Percentiles rank a stretch among this genome's conserved stretches.
phyloP scores from a whole-genome alignment of 1,140 invertebrate genomes.

The Mylabris phalerata region DNA sequence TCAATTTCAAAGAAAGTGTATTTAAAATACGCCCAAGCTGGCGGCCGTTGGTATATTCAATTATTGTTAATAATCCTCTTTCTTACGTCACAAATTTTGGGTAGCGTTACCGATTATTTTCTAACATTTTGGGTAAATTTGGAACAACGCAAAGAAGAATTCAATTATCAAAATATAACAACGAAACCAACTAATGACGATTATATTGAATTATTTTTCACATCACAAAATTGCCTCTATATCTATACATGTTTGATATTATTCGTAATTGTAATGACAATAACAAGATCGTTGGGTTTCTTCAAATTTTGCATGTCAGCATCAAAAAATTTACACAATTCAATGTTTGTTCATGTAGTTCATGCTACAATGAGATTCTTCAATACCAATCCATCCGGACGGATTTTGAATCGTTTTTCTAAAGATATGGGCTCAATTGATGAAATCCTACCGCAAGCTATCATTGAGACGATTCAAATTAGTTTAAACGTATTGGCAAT shows the following conservation, averaged over 20 bases:
- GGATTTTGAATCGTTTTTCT: conserved; percentile 67
- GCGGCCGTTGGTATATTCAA: conserved; percentile 45
- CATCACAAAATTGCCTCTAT: conserved; percentile 27
- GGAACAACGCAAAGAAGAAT: not conserved
- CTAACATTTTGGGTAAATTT: conserved; percentile 51
- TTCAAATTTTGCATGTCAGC: conserved; percentile 69
- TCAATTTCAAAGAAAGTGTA: conserved; percentile 52
- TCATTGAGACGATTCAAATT: conserved; percentile 63
- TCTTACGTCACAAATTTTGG: conserved; percentile 51
- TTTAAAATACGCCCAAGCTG: conserved; percentile 52
- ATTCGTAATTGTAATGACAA: conserved; percentile 46
- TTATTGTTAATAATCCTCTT: conserved; percentile 48
- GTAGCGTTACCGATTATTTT: conserved; percentile 59
- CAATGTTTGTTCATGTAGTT: conserved; percentile 73
- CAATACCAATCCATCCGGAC: conserved; percentile 71
- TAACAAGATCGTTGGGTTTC: conserved; percentile 61
- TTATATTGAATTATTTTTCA: conserved; percentile 18
- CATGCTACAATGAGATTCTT: conserved; percentile 81
- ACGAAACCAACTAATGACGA: not conserved
- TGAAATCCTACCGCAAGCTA: conserved; percentile 66
- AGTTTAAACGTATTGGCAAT: conserved; percentile 43
- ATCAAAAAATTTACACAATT: conserved; percentile 56
- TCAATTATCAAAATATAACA: not conserved
- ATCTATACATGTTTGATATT: conserved; percentile 43
- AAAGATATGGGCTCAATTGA: conserved; percentile 74